Conservation (phyloP, 2,113 vertebrate genomes). For the Pterocles orientalis region DNA sequence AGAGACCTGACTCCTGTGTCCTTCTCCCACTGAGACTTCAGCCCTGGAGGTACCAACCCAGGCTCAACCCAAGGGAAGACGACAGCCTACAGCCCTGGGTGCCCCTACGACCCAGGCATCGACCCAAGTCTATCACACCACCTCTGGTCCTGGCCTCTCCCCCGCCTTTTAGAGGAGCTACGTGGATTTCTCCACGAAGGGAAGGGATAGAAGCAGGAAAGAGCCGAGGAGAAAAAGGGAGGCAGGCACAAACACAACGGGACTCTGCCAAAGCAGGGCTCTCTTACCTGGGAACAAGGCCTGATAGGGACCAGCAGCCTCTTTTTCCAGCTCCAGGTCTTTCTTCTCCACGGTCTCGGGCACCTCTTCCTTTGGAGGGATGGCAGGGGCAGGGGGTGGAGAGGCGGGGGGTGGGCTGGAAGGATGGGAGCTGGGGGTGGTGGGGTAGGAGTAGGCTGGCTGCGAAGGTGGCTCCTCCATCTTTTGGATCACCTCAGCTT, state of each 20-base stretch:
- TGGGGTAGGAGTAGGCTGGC: slow-evolving; percentile 81
- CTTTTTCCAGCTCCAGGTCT: slow-evolving; percentile 81
- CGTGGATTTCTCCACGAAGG: not conserved
- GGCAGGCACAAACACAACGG: slow-evolving; percentile 3
- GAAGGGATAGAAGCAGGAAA: slow-evolving; percentile 55
- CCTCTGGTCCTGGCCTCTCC: not conserved
- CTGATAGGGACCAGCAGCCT: slow-evolving; percentile 78
- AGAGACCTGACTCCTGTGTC: not conserved
- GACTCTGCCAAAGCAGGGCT: slow-evolving; percentile 42
- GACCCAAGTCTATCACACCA: not conserved
- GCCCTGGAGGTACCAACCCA: slow-evolving; percentile 5
- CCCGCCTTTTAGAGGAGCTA: not conserved
- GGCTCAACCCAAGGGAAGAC: not conserved
- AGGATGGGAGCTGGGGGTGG: slow-evolving; percentile 83
- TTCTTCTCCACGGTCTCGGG: slow-evolving; percentile 82
- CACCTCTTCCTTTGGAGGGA: slow-evolving; percentile 85
- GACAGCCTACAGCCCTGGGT: not conserved
- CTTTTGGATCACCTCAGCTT: slow-evolving; percentile 89
- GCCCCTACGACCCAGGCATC: not conserved
- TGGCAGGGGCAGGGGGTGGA: slow-evolving; percentile 77
- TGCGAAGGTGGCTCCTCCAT: slow-evolving; percentile 82
- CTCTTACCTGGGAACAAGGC: slow-evolving; percentile 86
- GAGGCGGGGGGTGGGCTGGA: slow-evolving; percentile 76
- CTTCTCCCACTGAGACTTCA: not conserved
- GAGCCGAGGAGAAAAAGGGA: slow-evolving; percentile 26